These are phyloP conservation scores for Congeria kusceri DNA, from an alignment of 2,888 invertebrate genomes.

Conservation along the genomic window DNA sequence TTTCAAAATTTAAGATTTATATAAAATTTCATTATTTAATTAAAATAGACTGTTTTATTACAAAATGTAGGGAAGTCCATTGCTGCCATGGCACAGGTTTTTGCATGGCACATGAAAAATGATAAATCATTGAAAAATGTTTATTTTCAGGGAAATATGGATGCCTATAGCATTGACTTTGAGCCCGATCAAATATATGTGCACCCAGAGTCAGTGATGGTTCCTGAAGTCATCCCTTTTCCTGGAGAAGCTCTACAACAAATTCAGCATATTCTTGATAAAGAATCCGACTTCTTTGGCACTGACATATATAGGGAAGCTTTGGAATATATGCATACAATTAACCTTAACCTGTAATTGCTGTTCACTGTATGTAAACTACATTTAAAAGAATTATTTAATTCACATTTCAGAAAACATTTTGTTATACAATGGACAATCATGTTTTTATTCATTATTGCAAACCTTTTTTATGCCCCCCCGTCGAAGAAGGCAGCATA, in stretches of 20 bases:
- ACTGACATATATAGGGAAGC: constrained; percentile 25
- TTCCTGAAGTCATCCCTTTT: constrained; percentile 13
- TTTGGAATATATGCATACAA: constrained; percentile 18
- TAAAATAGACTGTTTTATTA: no score
- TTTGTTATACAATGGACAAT: no score
- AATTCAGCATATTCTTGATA: constrained; percentile 31
- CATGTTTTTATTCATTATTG: no score
- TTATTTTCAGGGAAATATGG: constrained; percentile 20
- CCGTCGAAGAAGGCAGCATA: no score
- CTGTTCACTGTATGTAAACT: not conserved
- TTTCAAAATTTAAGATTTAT: no score
- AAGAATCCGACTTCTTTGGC: constrained; percentile 36
- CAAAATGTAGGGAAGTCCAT: not conserved
- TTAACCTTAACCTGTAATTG: constrained; percentile 13
- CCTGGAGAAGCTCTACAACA: not conserved
- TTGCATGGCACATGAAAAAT: constrained; percentile 4
- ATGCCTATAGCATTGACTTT: constrained; percentile 24
- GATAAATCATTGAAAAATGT: constrained; percentile 4
- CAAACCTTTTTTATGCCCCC: no score
- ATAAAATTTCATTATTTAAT: no score
- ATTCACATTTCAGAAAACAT: no score
- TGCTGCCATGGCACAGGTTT: not conserved
- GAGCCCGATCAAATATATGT: constrained; percentile 7
- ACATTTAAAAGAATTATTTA: no score
- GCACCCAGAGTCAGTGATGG: constrained; percentile 14